Evolutionary conservation across 1,140 invertebrate genomes (phyloP).

Genomic region (Octopus sinensis): DNA sequence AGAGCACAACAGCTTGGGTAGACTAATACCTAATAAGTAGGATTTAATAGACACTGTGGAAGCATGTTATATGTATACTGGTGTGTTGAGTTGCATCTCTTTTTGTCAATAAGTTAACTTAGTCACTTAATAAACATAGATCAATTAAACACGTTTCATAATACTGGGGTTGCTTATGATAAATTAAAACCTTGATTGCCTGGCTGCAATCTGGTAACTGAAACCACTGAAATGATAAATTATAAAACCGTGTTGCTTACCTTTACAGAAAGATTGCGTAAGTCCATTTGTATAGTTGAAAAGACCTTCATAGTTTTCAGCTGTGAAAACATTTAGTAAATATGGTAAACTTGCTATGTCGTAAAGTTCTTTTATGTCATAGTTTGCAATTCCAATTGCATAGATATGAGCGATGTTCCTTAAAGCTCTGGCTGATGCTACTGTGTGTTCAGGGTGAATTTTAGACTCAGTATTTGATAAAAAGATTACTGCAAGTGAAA

Average conservation of each 20-base stretch:
- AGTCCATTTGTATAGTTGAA: slow-evolving; percentile 32
- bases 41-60: too few relatives aligned
- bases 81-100: not conserved
- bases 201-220: not conserved
- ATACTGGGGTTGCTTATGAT: not conserved
- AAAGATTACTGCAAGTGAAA: slow-evolving; percentile 38
- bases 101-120: not conserved
- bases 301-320: slow-evolving; percentile 33
- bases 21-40: too few relatives aligned
- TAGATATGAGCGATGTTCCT: slow-evolving; percentile 40
- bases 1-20: too few relatives aligned
- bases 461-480: slow-evolving; percentile 51
- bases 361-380: slow-evolving; percentile 38
- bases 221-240: not conserved
- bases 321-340: slow-evolving; percentile 32
- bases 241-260: slow-evolving; percentile 18
- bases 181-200: not conserved
- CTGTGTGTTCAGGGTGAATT: slow-evolving; percentile 39
- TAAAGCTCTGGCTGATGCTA: slow-evolving; percentile 36
- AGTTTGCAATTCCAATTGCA: slow-evolving; percentile 41
- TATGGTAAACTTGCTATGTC: slow-evolving; percentile 40
- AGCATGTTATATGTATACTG: too few relatives aligned
- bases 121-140: not conserved
- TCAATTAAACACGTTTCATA: not conserved
- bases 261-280: slow-evolving; percentile 36